phyloP scores from a whole-genome alignment of 2,797 vertebrate genomes.

The Danio kyathit region DNA sequence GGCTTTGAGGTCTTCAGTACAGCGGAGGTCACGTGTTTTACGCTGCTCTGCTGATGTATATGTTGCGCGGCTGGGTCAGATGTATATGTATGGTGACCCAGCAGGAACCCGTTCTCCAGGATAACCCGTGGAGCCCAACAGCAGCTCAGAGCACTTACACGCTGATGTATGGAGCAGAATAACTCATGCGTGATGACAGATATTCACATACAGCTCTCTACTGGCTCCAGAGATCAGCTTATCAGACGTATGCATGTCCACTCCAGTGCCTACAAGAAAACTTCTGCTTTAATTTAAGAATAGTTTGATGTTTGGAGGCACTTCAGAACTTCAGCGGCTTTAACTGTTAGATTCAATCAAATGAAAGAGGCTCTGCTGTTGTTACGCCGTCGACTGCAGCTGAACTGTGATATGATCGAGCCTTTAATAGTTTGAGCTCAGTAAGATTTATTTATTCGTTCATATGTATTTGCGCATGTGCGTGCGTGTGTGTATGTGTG shows the following conservation, averaged over 20 bases:
- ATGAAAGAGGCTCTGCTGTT: no score
- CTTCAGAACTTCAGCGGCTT: no score
- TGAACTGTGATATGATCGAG: no score
- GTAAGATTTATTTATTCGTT: no score
- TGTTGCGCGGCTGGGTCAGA: not conserved
- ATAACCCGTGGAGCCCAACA: not conserved
- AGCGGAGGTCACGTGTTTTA: not conserved
- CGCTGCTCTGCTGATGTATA: not conserved
- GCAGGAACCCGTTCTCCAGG: conserved; percentile 32
- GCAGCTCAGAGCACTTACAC: conserved; percentile 24
- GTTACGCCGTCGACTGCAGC: no score
- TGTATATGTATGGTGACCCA: not conserved
- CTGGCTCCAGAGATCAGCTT: not conserved
- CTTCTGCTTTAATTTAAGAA: no score
- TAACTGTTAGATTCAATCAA: no score
- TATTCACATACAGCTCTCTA: not conserved
- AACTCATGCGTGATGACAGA: not conserved
- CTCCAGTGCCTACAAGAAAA: not conserved
- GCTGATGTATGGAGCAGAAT: not conserved
- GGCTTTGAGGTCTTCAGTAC: not conserved
- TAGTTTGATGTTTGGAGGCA: no score
- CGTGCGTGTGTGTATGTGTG: no score
- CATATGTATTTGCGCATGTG: no score
- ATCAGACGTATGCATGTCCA: not conserved
- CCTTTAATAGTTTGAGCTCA: no score